Conservation (phyloP, 2,113 vertebrate genomes). For the Entosphenus tridentatus region DNA sequence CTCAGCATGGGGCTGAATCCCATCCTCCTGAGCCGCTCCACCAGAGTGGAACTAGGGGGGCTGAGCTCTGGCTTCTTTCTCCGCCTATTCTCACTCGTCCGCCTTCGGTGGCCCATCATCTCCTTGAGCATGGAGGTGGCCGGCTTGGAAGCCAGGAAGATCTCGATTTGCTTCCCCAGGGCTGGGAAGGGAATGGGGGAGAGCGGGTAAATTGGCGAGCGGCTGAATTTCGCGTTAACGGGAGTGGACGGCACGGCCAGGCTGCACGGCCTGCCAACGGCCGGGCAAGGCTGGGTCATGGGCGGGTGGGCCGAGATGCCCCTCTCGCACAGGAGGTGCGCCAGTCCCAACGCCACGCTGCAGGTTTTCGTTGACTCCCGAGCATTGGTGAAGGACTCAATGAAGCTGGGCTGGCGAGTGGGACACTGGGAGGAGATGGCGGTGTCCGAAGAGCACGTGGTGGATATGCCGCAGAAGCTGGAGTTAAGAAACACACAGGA, state of each 20-base stretch:
- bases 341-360: slow-evolving; percentile 17
- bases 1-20: slow-evolving; percentile 18
- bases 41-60: slow-evolving; percentile 37
- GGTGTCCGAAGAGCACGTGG: neutral
- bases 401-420: neutral
- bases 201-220: neutral
- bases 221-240: neutral
- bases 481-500: neutral
- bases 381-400: slow-evolving; percentile 7
- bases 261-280: neutral
- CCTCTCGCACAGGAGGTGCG: slow-evolving; percentile 22
- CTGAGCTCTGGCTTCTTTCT: slow-evolving; percentile 7
- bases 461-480: neutral
- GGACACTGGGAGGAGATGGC: neutral
- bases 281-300: neutral
- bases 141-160: neutral
- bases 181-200: slow-evolving; percentile 8
- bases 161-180: neutral
- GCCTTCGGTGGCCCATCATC: neutral
- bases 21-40: slow-evolving; percentile 34
- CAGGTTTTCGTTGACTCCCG: slow-evolving; percentile 11
- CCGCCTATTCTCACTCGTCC: slow-evolving; percentile 1
- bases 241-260: neutral
- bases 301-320: slow-evolving; percentile 23
- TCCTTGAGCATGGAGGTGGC: neutral